Base-by-base conservation (phyloP, 2,888 invertebrate genomes). In the Apamea epomidion region DNA sequence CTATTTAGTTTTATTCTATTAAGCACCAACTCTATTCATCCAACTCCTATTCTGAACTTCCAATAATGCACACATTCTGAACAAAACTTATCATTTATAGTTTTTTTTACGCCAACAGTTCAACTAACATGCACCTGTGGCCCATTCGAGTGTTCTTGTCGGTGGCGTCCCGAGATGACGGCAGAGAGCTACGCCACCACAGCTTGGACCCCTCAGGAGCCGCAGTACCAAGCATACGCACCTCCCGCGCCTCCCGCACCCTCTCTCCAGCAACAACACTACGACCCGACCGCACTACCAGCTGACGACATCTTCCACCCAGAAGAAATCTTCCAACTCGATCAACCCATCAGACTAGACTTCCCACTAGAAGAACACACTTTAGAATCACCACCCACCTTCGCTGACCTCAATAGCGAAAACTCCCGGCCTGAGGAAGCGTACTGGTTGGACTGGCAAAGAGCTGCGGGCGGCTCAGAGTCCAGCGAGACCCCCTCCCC, bases 321-420 rank as follows among this genome's bases (percentile, higher is more conserved):
- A 0, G 98, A 98, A 91, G 98, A 98, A 93, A 98, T 98, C 85
- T 98, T 98, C 94, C 98, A 98, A 92, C 94, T 98, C 81, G 98
- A 98, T 91, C 98, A 98, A 91, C 98, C 98, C 0, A 97, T 98
- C 64, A 96, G 98, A 88, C 95, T 98, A 0, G 98, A 98, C 90
- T 98, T 97, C 86, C 95, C 97, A 0, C 94, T 97, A 83, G 97
- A 97, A 87, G 95, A 95, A 74, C 96, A 94, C 80, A 93, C 97
- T 0, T 92, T 97, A 21, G 96, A 97, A 90, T 98, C 98, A 0
- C 98, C 98, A 0, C 97, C 98, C 0, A 98, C 98, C 0, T 96
- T 98, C 78, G 97, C 98, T 10, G 98, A 98, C 88, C 95, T 98
- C 10, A 98, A 98, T 64, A 98, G 98, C 83, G 98, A 98, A 4